Evolutionary conservation across 2,888 invertebrate genomes (phyloP).

Genomic region (Tiliacea aurago): DNA sequence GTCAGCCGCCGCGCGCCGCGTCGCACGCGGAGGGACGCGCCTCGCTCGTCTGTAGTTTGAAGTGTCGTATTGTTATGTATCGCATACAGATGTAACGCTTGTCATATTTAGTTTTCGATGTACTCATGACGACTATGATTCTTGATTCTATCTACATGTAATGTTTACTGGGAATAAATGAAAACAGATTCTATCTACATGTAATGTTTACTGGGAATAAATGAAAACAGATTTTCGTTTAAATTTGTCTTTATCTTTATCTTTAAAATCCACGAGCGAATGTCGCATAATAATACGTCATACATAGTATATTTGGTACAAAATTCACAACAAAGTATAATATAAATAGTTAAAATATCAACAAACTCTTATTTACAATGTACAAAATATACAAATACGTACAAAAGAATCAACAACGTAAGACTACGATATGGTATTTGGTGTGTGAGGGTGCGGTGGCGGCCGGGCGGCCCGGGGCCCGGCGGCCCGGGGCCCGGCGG

Average conservation of each 20-base stretch:
- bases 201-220: slow-evolving; percentile 52
- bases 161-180: slow-evolving; percentile 44
- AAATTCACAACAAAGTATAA: slow-evolving; percentile 89
- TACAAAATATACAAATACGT: slow-evolving; percentile 87
- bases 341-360: slow-evolving; percentile 90
- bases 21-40: background rate
- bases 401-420: slow-evolving; percentile 85
- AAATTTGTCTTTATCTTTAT: slow-evolving; percentile 68
- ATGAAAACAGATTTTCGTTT: slow-evolving; percentile 58
- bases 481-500: no score
- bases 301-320: slow-evolving; percentile 88
- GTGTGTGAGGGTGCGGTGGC: slow-evolving; percentile 47
- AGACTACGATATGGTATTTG: slow-evolving; percentile 74
- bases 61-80: slow-evolving; percentile 26
- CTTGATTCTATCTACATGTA: slow-evolving; percentile 28
- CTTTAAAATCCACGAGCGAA: slow-evolving; percentile 61
- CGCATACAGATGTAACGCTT: slow-evolving; percentile 52
- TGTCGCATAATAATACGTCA: slow-evolving; percentile 68
- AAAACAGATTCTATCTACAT: slow-evolving; percentile 12
- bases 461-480: no score
- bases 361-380: slow-evolving; percentile 89
- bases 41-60: slow-evolving; percentile 17
- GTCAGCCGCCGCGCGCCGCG: background rate
- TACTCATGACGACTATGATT: slow-evolving; percentile 26
- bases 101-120: slow-evolving; percentile 32